phyloP scores from a whole-genome alignment of 2,888 invertebrate genomes.

The Acanthococcus lagerstroemiae region DNA sequence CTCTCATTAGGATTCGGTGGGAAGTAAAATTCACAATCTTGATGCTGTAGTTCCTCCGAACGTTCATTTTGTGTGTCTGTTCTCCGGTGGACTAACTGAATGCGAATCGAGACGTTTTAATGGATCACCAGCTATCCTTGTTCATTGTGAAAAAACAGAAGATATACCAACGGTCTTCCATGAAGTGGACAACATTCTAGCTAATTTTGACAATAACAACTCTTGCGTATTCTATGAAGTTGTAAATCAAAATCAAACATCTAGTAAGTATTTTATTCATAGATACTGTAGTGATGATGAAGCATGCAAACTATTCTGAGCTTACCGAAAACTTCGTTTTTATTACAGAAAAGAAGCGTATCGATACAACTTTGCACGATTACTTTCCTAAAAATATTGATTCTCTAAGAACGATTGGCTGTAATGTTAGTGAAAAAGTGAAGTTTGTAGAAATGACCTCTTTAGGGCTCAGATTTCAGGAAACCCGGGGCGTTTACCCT shows the following conservation, averaged over 20 bases:
- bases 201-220: neutral
- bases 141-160: slow-evolving; percentile 9
- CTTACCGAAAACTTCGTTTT: slow-evolving; percentile 1
- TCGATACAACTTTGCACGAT: neutral
- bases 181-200: neutral
- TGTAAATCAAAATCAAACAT: neutral
- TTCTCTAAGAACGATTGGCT: slow-evolving; percentile 23
- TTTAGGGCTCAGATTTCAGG: slow-evolving; percentile 39
- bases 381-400: slow-evolving; percentile 20
- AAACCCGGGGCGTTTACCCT: slow-evolving; percentile 40
- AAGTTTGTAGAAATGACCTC: slow-evolving; percentile 41
- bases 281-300: neutral
- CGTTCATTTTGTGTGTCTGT: slow-evolving; percentile 6
- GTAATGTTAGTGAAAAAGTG: slow-evolving; percentile 33
- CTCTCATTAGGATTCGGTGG: too few species aligned
- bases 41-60: neutral
- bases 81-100: slow-evolving; percentile 8
- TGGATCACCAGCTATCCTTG: slow-evolving; percentile 2
- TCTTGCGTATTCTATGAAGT: neutral
- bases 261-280: neutral
- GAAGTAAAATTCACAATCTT: neutral
- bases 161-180: neutral
- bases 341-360: slow-evolving; percentile 9
- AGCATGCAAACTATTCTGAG: neutral
- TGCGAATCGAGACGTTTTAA: slow-evolving; percentile 2